These are phyloP conservation scores for Odontomachus brunneus DNA, from an alignment of 1,140 invertebrate species.

Conservation along the genomic window DNA sequence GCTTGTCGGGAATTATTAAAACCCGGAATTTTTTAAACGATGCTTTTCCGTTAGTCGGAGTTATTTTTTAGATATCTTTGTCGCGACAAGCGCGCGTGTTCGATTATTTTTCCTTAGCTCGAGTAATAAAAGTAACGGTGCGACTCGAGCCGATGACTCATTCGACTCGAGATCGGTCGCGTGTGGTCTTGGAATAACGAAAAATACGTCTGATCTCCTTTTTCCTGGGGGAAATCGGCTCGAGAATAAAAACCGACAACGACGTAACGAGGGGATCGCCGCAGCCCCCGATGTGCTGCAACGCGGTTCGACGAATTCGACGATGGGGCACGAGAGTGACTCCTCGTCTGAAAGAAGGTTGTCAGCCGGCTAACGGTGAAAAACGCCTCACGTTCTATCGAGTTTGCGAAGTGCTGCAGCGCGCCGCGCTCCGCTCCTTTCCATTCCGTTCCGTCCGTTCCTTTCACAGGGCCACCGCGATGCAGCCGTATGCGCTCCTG, in stretches of 20 bases:
- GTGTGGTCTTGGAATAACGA: too few species aligned
- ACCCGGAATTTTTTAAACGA: not conserved
- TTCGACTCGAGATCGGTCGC: too few species aligned
- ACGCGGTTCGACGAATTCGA: not conserved
- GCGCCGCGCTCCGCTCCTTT: slow-evolving; percentile 12
- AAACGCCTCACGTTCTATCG: slow-evolving; percentile 27
- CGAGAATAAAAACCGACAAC: not conserved
- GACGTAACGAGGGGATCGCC: too few species aligned
- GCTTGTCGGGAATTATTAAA: not conserved
- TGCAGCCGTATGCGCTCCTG: not conserved
- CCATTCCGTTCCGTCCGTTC: slow-evolving; percentile 41
- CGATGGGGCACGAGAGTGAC: slow-evolving; percentile 6
- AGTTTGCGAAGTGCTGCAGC: slow-evolving; percentile 12
- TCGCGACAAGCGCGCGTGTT: not conserved
- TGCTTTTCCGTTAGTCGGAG: not conserved
- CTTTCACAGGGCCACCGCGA: slow-evolving; percentile 24
- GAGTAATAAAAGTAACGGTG: too few species aligned
- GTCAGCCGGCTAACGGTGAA: slow-evolving; percentile 47
- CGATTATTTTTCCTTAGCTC: too few species aligned
- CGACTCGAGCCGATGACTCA: too few species aligned
- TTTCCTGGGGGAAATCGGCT: not conserved
- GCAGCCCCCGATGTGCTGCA: not conserved
- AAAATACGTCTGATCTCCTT: not conserved
- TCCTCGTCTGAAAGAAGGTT: not conserved
- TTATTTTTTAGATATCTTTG: not conserved